A percentile compares a stretch with the other conserved stretches of the same genome.
phyloP scores from a whole-genome alignment of 1,140 invertebrate genomes.

The Drosophila obscura region DNA sequence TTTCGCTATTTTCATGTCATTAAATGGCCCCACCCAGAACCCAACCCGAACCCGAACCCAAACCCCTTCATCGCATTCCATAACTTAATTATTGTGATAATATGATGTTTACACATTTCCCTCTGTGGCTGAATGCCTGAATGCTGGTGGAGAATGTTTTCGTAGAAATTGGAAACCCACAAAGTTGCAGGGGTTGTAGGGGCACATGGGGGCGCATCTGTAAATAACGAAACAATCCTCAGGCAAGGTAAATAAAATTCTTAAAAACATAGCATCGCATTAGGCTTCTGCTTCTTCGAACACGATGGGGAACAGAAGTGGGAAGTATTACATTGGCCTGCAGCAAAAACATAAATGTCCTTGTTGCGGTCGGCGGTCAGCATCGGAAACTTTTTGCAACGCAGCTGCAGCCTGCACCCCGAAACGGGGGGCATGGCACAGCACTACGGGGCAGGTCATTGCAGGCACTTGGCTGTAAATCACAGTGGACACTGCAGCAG shows the following conservation, averaged over 20 bases:
- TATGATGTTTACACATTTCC: constrained; percentile 12
- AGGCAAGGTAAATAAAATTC: constrained; percentile 49
- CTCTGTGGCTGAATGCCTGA: too few relatives aligned
- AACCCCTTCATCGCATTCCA: background rate
- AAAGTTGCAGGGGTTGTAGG: constrained; percentile 9
- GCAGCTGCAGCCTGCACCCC: constrained; percentile 31
- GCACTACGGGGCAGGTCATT: constrained; percentile 46
- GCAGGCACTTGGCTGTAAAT: constrained; percentile 64
- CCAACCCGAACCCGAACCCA: background rate
- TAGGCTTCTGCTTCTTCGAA: constrained; percentile 38
- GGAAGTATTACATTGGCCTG: constrained; percentile 57
- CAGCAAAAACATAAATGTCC: constrained; percentile 76
- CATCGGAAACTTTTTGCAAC: constrained; percentile 65
- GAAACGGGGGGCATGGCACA: constrained; percentile 24
- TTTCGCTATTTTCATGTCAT: background rate
- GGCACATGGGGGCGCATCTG: too few relatives aligned
- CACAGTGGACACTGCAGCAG: constrained; percentile 58
- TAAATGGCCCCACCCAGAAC: constrained; percentile 7
- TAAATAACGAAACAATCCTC: constrained; percentile 69
- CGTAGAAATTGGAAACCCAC: constrained; percentile 13
- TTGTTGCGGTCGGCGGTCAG: constrained; percentile 67
- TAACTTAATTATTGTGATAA: constrained; percentile 29
- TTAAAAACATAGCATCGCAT: constrained; percentile 55
- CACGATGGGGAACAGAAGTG: constrained; percentile 10
- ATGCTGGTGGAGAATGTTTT: constrained; percentile 11